These are phyloP conservation scores for Tokudaia muenninki DNA, from an alignment of 2,797 vertebrate species.

Conservation along the genomic window DNA sequence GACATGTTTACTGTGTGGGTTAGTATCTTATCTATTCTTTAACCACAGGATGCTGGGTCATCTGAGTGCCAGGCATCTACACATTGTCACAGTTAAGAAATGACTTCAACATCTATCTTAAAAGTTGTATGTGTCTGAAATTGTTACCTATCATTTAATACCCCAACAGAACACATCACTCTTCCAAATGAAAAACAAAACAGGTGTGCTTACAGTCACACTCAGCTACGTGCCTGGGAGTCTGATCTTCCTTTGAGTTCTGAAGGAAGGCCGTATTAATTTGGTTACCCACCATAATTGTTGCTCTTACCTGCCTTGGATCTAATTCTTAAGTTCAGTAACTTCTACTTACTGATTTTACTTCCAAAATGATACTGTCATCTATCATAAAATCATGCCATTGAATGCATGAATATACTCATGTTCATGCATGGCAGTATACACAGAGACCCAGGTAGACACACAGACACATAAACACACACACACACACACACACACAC, in stretches of 20 bases:
- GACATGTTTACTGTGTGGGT: neutral
- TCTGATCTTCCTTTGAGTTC: neutral
- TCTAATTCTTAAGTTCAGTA: neutral
- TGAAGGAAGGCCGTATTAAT: neutral
- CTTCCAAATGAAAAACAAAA: neutral
- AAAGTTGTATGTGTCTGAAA: conserved; percentile 37
- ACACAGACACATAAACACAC: neutral
- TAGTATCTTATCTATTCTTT: conserved; percentile 29
- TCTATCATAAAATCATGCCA: neutral
- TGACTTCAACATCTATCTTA: neutral
- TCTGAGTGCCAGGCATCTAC: neutral
- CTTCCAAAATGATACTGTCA: neutral
- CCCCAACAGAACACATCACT: neutral
- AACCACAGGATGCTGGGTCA: conserved; percentile 53
- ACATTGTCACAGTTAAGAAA: conserved; percentile 12
- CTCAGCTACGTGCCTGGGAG: neutral
- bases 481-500: neutral
- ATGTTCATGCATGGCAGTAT: neutral
- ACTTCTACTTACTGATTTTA: conserved; percentile 43
- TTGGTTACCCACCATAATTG: neutral
- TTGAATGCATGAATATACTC: neutral
- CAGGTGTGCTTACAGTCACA: neutral
- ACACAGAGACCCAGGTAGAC: neutral
- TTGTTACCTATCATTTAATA: neutral
- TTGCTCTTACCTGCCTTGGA: neutral